Evolutionary conservation across 2,113 vertebrate genomes (phyloP), one percentile per base, ranked within the genome.

Genomic region (Miniopterus natalensis): DNA sequence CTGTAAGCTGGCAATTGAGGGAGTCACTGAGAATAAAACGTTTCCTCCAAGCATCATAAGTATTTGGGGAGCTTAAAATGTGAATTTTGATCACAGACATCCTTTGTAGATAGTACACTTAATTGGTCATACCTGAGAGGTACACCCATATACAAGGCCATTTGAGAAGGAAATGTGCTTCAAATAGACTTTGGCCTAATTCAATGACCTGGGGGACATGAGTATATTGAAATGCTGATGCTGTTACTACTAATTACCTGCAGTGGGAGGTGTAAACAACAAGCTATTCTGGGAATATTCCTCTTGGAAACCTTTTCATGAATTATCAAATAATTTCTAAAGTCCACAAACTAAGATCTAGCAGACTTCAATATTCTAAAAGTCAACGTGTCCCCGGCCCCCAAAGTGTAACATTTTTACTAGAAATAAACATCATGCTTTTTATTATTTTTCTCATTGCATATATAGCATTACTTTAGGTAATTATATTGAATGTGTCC

Each of bases 11-110:
- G 95, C 92, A 96, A 65, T 77, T 84, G 94, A 97, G 63, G 91
- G 70, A 96, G 65, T 95, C 81, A 89, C 85, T 89, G 83, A 92
- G 88, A 97, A 97, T 96, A 96, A 96, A 96, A 81, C n/a, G 87
- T 94, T 96, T 96, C 79, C 63, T 96, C 4, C 25, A 95, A 95
- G 68, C 45, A 5, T 95, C 87, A 0, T 90, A 94, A 93, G 87
- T 95, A 95, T 96, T 93, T 96, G 70, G 57, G 90, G 59, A 94
- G 51, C 55, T 92, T 88, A 88, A 95, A 92, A 96, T 95, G 51
- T 96, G 95, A 96, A 79, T 97, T 97, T 95, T 96, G 84, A 95
- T 97, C 81, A 92, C 84, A 90, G 77, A 65, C 17, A 83, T 94
- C 68, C 42, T 95, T 96, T 95, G 95, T 90, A 95, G 77, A 92